Conservation (phyloP, 2,113 vertebrate species). For the Erythrolamprus reginae region DNA sequence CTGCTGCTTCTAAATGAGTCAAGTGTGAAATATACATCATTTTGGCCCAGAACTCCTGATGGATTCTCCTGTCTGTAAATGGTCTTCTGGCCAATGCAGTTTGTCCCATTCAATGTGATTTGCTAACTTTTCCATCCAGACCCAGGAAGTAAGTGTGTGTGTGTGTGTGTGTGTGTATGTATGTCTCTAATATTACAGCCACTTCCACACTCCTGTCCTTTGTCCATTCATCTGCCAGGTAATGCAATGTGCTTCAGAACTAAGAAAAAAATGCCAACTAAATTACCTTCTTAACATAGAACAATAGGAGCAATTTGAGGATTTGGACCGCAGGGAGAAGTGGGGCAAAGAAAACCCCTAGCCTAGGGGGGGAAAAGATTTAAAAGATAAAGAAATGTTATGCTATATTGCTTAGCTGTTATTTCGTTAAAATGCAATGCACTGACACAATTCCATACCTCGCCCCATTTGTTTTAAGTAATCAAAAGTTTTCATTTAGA, state of each 20-base stretch:
- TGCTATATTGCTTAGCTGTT: fast-evolving
- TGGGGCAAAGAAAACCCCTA: constrained; percentile 83
- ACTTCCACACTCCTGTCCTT: neutral
- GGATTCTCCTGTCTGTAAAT: neutral
- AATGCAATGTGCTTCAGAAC: no score
- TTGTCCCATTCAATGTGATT: neutral
- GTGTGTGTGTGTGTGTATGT: no score
- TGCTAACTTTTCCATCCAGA: neutral
- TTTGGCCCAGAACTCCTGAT: neutral
- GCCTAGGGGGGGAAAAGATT: constrained; percentile 63
- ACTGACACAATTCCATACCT: neutral
- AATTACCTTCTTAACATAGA: constrained; percentile 88
- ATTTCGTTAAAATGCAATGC: neutral
- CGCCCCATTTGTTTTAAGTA: neutral
- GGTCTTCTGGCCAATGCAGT: neutral
- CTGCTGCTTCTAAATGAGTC: neutral
- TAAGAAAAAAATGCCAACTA: neutral
- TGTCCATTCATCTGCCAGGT: neutral
- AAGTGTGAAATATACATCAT: neutral
- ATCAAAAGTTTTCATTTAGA: neutral
- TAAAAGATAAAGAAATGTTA: fast-evolving
- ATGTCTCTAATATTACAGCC: neutral
- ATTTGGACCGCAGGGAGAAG: constrained; percentile 81
- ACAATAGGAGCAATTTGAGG: constrained; percentile 83
- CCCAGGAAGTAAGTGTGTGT: no score